Conservation (phyloP, 2,113 vertebrate genomes). For the Alligator sinensis region DNA sequence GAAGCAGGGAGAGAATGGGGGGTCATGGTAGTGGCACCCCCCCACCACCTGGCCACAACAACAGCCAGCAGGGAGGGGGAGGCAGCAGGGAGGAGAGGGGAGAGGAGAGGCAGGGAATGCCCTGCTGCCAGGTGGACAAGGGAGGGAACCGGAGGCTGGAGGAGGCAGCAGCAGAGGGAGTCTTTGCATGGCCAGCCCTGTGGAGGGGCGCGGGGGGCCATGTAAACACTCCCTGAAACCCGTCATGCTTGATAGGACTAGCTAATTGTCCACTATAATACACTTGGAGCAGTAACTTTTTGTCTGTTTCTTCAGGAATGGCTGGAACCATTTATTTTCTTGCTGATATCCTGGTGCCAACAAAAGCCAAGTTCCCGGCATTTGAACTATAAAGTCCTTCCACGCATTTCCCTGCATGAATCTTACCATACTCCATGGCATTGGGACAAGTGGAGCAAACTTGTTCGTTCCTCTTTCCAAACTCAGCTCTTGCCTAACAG, state of each 20-base stretch:
- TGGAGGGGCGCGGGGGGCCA: too few relatives aligned
- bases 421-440: not conserved
- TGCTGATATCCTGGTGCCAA: conserved; percentile 90
- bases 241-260: too few relatives aligned
- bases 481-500: not conserved
- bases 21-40: too few relatives aligned
- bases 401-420: conserved; percentile 25
- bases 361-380: conserved; percentile 90
- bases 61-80: too few relatives aligned
- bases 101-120: too few relatives aligned
- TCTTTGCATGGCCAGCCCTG: too few relatives aligned
- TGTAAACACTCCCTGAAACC: too few relatives aligned
- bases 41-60: too few relatives aligned
- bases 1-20: too few relatives aligned
- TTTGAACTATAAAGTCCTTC: conserved; percentile 87
- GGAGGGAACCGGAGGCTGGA: too few relatives aligned
- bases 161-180: too few relatives aligned
- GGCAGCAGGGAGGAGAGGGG: too few relatives aligned
- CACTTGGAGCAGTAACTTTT: not conserved
- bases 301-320: conserved; percentile 85
- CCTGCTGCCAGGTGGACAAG: not conserved
- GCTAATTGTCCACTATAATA: not conserved
- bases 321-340: conserved; percentile 98
- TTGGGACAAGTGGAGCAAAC: not conserved
- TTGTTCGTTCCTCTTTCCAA: conserved; percentile 28